phyloP scores from a whole-genome alignment of 2,888 invertebrate genomes.

The Cephus spinipes region DNA sequence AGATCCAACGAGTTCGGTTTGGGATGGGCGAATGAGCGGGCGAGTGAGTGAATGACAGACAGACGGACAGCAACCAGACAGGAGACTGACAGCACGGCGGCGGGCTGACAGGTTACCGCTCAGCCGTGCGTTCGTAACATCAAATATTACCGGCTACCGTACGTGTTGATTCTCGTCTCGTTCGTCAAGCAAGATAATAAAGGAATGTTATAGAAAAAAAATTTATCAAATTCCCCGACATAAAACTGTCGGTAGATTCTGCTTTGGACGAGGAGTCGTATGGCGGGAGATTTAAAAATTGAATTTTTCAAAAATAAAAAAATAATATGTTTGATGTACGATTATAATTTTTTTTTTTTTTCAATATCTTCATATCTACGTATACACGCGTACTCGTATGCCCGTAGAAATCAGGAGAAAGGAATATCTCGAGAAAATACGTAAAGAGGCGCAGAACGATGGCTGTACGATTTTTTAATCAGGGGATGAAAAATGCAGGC shows the following conservation, averaged over 20 bases:
- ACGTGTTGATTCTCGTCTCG: slow-evolving; percentile 61
- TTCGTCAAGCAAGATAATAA: slow-evolving; percentile 56
- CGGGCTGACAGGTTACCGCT: slow-evolving; percentile 68
- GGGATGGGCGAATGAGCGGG: slow-evolving; percentile 22
- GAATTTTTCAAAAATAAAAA: not conserved
- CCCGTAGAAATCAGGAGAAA: not conserved
- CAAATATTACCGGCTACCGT: slow-evolving; percentile 67
- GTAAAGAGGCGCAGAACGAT: not conserved
- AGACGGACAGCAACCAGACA: slow-evolving; percentile 69
- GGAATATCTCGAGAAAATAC: not conserved
- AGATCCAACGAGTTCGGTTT: slow-evolving; percentile 21
- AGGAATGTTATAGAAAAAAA: not conserved
- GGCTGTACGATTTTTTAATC: not conserved
- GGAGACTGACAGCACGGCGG: slow-evolving; percentile 70
- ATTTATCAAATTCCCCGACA: not conserved
- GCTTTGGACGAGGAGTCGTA: not conserved
- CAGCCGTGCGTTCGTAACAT: slow-evolving; percentile 63
- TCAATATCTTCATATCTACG: not conserved
- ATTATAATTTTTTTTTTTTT: no score
- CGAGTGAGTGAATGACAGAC: slow-evolving; percentile 50
- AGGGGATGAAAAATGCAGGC: not conserved
- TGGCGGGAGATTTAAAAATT: not conserved
- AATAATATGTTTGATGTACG: no score
- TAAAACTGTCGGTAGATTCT: not conserved
- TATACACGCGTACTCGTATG: no score